phyloP scores from a whole-genome alignment of 2,113 vertebrate species.

The Pterocles gutturalis region DNA sequence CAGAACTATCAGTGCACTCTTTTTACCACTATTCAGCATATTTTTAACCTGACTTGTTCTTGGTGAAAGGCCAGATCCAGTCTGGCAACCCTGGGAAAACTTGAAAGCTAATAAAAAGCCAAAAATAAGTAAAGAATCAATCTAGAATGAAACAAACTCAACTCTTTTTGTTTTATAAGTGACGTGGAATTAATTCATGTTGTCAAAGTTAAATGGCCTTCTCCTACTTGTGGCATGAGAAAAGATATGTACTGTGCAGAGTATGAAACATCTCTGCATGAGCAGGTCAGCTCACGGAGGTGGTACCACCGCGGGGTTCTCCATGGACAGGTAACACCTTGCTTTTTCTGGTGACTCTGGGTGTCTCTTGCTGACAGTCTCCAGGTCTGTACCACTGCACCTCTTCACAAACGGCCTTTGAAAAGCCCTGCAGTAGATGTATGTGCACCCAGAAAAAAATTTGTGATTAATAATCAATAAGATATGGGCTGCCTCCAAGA shows the following conservation, averaged over 20 bases:
- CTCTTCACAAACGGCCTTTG: neutral
- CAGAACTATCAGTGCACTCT: neutral
- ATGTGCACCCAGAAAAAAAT: neutral
- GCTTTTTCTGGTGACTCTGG: neutral
- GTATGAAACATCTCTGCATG: neutral
- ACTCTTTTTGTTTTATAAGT: neutral
- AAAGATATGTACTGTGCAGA: neutral
- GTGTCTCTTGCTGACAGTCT: neutral
- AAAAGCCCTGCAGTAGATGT: neutral
- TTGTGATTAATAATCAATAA: neutral
- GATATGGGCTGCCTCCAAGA: neutral
- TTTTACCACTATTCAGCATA: neutral
- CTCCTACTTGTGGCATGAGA: neutral
- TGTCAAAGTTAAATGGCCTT: neutral
- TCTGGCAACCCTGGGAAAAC: neutral
- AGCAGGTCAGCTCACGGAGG: neutral
- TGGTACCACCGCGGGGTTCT: neutral
- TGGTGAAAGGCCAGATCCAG: neutral
- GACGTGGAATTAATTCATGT: neutral
- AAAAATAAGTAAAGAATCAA: neutral
- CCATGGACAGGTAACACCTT: neutral
- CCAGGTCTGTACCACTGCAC: neutral
- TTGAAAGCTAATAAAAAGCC: neutral
- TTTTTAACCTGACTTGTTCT: neutral
- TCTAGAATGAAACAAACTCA: neutral